A percentile compares a stretch with the other conserved stretches of the same genome.
These are phyloP conservation scores for Carettochelys insculpta DNA, from an alignment of 2,113 vertebrate genomes.

Conservation along the genomic window DNA sequence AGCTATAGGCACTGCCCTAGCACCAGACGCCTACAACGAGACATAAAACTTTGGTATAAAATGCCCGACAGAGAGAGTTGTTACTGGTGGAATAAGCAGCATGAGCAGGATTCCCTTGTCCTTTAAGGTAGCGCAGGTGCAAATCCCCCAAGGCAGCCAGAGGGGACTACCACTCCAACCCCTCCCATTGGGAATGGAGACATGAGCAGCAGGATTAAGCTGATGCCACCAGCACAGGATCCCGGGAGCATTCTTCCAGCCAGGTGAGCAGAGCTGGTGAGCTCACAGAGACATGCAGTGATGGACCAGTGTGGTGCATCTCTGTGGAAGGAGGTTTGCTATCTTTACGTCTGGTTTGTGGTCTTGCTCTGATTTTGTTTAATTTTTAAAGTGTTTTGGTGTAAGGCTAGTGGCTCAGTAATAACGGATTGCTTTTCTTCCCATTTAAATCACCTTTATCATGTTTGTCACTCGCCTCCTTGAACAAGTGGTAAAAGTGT, in stretches of 20 bases:
- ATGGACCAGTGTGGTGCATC: neutral
- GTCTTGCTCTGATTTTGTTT: neutral
- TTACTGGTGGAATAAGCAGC: neutral
- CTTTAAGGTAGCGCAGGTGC: neutral
- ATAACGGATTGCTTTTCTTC: neutral
- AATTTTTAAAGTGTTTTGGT: neutral
- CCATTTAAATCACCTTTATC: constrained; percentile 39
- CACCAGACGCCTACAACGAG: too few relatives aligned
- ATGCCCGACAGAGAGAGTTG: neutral
- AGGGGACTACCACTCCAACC: neutral
- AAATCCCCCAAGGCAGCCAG: neutral
- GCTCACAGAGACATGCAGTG: neutral
- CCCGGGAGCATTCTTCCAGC: neutral
- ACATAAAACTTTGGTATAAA: neutral
- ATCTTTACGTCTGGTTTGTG: neutral
- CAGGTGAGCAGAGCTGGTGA: neutral
- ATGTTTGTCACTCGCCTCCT: constrained; percentile 20
- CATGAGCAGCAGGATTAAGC: neutral
- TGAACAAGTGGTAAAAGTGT: constrained; percentile 64
- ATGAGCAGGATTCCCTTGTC: neutral
- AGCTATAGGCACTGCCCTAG: too few relatives aligned
- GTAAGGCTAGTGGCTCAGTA: neutral
- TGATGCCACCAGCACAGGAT: neutral
- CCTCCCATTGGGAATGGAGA: neutral
- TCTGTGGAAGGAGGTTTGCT: neutral